Base-by-base conservation (phyloP, 2,888 invertebrate genomes). In the Megaustenia siamemsis region DNA sequence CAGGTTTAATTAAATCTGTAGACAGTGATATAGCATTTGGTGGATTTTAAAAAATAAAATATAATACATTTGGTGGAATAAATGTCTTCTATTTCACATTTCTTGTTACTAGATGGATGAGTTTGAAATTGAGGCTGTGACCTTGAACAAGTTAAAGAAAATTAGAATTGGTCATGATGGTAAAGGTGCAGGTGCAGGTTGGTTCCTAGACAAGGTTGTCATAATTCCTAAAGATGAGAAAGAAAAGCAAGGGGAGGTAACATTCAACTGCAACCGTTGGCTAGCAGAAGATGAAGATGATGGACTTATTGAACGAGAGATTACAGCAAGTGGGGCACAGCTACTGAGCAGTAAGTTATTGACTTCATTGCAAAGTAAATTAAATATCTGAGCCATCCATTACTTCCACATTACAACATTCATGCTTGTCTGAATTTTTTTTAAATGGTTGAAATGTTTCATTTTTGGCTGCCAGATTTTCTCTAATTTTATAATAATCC, bases 81-180 rank as follows among this genome's bases (percentile, higher is more conserved):
- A 15, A 35, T 1, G 3, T 12, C 4, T 3, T 66, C 35, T 18
- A 6, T 66, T 35, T 28, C 5, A 60, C 32, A 18, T 32, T 71
- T 1, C 3, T 45, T 69, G n/a, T 49, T 32, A 32, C 53, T 88
- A 94, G 94, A 89, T 92, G 88, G 94, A 94, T 89, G 92, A 92
- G 76, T 94, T 94, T 90, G 88, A 88, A 38, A 83, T 94, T n/a
- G 94, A 94, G 87, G 94, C 94, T 24, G 94, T 94, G 28, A 91
- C 90, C 40, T 87, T 94, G 86, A 90, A 91, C 86, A 92, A 92
- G 84, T 82, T 94, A 83, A 90, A 89, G 45, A 94, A 93, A 87
- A 93, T 94, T 71, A 88, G 93, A 18, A 91, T 94, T 32, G 94
- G 94, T 12, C 94, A 94, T 89, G 93, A 94, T 89, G 93, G 93